Evolutionary conservation across 2,113 vertebrate species (phyloP), one percentile per base, ranked within the genome.

Genomic region (Paramisgurnus dabryanus): DNA sequence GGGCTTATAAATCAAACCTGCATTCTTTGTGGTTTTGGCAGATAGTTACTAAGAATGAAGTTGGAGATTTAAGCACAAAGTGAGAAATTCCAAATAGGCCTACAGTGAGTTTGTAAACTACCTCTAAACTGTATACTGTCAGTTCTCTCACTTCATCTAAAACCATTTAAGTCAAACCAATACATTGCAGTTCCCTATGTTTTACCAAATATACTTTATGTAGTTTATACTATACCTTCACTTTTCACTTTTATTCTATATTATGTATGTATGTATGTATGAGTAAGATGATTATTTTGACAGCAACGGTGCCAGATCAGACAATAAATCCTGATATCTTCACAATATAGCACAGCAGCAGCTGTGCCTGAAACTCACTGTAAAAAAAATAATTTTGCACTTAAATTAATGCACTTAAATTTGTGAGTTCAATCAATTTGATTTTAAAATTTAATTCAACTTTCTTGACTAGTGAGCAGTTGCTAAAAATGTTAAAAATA

Each of bases 11-110:
- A 76, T 88, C 85, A 84, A 81, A 68, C 78, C 69, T 75, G 82
- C 90, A 93, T 93, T 93, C 93, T 90, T 85, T 58, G 83, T 84
- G 87, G 87, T 91, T 92, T 94, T 93, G 92, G 90, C 93, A 92
- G 91, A 90, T 89, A 93, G 90, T 91, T 93, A 89, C 89, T 85
- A 93, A 89, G 89, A 91, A 85, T 88, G 75, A 83, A 78, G 79
- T 73, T 69, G 43, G 72, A 81, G 85, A 85, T 87, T 86, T 92
- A 86, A 89, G 85, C 83, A 84, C 65, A 68, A 79, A 77, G 90
- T 91, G 91, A 91, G 91, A 93, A 91, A 92, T 93, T 90, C 83
- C 90, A 91, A 92, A 91, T 92, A 90, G 27, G 27, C 81, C 90
- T 89, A 72, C 70, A 79, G 83, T 80, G 53, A 63, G 55, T 89